phyloP scores from a whole-genome alignment of 2,797 vertebrate species.

The Australoheros facetus region DNA sequence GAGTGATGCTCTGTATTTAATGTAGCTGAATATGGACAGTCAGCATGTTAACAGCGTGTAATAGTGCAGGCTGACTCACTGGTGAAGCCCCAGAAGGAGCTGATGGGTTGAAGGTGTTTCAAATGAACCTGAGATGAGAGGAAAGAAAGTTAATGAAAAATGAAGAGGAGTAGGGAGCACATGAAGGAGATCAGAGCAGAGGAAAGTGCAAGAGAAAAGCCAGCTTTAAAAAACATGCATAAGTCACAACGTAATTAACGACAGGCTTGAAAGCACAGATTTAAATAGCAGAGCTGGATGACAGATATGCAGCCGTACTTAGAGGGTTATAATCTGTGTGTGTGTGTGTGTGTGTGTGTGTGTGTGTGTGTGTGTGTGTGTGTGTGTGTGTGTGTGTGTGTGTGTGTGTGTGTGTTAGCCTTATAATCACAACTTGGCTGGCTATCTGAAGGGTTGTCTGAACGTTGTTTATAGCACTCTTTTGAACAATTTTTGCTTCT shows the following conservation, averaged over 20 bases:
- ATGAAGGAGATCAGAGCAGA: neutral
- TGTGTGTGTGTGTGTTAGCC: conserved; percentile 27
- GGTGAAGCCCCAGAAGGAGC: conserved; percentile 74
- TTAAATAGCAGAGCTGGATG: conserved; percentile 58
- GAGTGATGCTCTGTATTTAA: conserved; percentile 56
- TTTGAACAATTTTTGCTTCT: conserved; percentile 41
- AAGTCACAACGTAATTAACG: conserved; percentile 58
- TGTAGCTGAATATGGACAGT: conserved; percentile 33
- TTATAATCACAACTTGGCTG: conserved; percentile 68
- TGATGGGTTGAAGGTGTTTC: conserved; percentile 42
- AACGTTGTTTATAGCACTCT: conserved; percentile 59
- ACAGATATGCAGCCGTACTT: conserved; percentile 34
- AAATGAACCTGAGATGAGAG: conserved; percentile 55
- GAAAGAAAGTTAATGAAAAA: neutral
- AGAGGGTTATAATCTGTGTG: conserved; percentile 57
- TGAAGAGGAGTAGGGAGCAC: neutral
- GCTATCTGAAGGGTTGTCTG: conserved; percentile 42
- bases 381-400: neutral
- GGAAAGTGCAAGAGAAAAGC: neutral
- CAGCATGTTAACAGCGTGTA: conserved; percentile 30
- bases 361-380: neutral
- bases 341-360: conserved; percentile 8
- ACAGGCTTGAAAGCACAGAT: conserved; percentile 35
- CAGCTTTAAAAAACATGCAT: conserved; percentile 40
- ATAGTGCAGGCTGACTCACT: conserved; percentile 46